These are phyloP conservation scores for Petrocephalus microphthalmus DNA, from an alignment of 2,113 vertebrate genomes.

Conservation along the genomic window DNA sequence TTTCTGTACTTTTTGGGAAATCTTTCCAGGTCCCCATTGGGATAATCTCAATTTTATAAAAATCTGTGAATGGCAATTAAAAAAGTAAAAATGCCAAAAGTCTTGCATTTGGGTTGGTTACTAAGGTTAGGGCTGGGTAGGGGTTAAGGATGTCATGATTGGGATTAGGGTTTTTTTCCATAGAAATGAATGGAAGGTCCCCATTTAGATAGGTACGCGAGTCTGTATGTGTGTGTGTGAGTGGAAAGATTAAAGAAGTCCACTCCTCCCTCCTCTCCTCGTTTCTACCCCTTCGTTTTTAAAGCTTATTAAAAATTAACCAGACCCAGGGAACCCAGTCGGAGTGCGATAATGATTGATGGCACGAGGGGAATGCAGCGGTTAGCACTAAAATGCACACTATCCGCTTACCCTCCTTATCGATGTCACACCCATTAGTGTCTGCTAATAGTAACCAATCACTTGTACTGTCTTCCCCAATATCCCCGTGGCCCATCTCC, in stretches of 20 bases:
- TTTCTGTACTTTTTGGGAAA: too few species aligned
- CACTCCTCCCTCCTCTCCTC: slow-evolving; percentile 14
- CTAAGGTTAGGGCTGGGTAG: too few species aligned
- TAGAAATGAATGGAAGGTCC: too few species aligned
- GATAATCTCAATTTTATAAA: too few species aligned
- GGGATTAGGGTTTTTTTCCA: too few species aligned
- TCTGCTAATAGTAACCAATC: slow-evolving; percentile 65
- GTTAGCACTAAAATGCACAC: slow-evolving; percentile 69
- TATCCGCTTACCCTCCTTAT: slow-evolving; percentile 71
- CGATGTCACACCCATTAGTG: slow-evolving; percentile 71
- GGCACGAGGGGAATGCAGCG: slow-evolving; percentile 54
- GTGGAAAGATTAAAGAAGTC: slow-evolving; percentile 24
- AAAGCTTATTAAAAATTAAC: slow-evolving; percentile 72
- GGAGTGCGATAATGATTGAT: slow-evolving; percentile 69
- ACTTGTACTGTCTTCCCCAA: slow-evolving; percentile 59
- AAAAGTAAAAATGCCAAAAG: too few species aligned
- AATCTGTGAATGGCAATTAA: too few species aligned
- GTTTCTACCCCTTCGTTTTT: slow-evolving; percentile 31
- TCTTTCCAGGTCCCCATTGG: too few species aligned
- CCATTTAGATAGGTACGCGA: too few species aligned
- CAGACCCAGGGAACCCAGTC: slow-evolving; percentile 53
- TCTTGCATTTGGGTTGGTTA: too few species aligned
- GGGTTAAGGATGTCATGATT: too few species aligned
- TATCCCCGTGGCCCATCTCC: slow-evolving; percentile 48
- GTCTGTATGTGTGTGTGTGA: not conserved